Evolutionary conservation across 2,113 vertebrate genomes (phyloP), one percentile per base, ranked within the genome.

Genomic region (Strigops habroptila): DNA sequence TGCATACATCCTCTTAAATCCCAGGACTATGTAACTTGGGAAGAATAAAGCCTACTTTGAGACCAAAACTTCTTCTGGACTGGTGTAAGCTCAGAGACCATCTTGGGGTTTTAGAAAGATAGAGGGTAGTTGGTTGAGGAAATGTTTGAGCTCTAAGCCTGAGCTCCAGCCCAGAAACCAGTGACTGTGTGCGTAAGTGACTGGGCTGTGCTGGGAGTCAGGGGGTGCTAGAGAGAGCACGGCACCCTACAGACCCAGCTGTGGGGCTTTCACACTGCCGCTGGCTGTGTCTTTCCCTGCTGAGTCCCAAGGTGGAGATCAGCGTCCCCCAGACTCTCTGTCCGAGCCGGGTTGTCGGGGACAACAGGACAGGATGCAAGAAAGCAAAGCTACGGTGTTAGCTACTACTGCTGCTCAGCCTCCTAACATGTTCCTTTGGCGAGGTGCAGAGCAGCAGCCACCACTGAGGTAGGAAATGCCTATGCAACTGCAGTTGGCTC

Each of bases 1-100:
- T 73, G 59, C 73, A 89, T 48, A 73, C 65, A 70, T 73, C 23
- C 51, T 89, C 46, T 86, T 73, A 87, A 82, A 89, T 79, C 39
- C 63, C 31, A 51, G 68, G 68, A 31, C 22, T 48, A 19, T 30
- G 64, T 70, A 91, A 60, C 35, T 44, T 69, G 25, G 37, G 74
- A 76, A 65, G 59, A 89, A 48, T 35, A 82, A 74, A 79, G 37
- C 12, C 14, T 82, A 4, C 73, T 52, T 27, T 37, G 68, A 67
- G 68, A 52, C 17, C 0, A 0, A 78, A 94, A 74, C 6, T n/a
- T 85, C 9, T 93, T 75, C 41, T 1, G 4, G 31, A 16, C 46
- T 4, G 1, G 1, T 53, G 16, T 69, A 62, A 84, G 21, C 68
- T 88, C 22, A 52, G 74, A 82, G 60, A 41, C 7, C 33, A 52